Evolutionary conservation across 2,797 vertebrate species (phyloP), one percentile per base, ranked within the genome.

Genomic region (Loriculus beryllinus): DNA sequence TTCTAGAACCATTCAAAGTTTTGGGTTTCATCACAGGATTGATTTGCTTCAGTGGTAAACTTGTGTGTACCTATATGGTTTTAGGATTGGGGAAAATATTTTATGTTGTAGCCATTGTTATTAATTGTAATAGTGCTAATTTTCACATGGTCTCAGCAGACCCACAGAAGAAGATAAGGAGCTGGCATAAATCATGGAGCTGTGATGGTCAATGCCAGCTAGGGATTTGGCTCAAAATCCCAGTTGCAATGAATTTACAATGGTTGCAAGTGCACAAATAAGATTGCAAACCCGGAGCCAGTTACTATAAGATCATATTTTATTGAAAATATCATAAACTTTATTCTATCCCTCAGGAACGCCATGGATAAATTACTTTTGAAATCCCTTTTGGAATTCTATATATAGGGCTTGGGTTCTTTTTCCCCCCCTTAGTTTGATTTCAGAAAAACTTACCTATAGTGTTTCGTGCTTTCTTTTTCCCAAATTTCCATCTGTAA

Each of bases 251-350:
- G 95, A 86, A 92, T 91, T 96, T 82, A 92, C 89, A 86, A 26
- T 91, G 33, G 89, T 93, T 96, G 89, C 89, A 90, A 95, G 87
- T 77, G 88, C 93, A 90, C 85, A 94, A 95, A 90, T 92, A 91
- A 95, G 86, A 94, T 83, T 94, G 74, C 67, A 88, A 92, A 95
- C 85, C 80, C 88, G 40, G 6, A 93, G 85, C 91, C 89, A 93
- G 82, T 96, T 96, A 94, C 77, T 94, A 26, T 92, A 86, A 90
- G 92, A 94, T 92, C 93, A 91, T 93, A 96, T 96, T 94, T 94
- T 94, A 97, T 93, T 94, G 96, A 93, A 94, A 96, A 96, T 92
- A 92, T 95, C 91, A 96, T 96, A 95, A 97, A 96, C 80, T 93
- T 93, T 93, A 92, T 91, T 96, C 87, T 96, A 45, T 89, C 95